A percentile compares a stretch with the other conserved stretches of the same genome.
These are phyloP conservation scores for Gallinago solitaria DNA, from an alignment of 2,797 vertebrate species.

Conservation along the genomic window DNA sequence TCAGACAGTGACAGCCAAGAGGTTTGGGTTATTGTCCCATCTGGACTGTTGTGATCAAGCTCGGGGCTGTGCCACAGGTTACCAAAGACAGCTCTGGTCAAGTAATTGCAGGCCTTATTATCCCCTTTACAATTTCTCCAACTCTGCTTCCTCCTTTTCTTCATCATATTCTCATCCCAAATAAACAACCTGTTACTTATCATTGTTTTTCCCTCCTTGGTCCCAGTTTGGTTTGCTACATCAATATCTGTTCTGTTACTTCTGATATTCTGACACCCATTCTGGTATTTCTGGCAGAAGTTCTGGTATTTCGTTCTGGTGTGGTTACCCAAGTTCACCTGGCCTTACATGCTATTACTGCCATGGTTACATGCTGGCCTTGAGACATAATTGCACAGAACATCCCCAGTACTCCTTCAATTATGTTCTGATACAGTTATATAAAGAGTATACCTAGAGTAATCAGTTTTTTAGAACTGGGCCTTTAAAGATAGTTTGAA, in stretches of 20 bases:
- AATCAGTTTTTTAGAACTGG: not conserved
- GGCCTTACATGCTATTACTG: not conserved
- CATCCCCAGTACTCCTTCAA: not conserved
- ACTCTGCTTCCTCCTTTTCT: not conserved
- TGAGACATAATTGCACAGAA: not conserved
- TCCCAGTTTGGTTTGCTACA: not conserved
- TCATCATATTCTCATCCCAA: not conserved
- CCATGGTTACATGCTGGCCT: not conserved
- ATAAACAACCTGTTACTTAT: not conserved
- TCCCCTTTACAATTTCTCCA: not conserved
- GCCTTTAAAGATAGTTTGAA: not conserved
- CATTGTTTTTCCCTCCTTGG: not conserved
- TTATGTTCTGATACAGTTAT: not conserved
- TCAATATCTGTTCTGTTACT: not conserved
- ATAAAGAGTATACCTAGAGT: not conserved
- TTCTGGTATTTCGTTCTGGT: not conserved
- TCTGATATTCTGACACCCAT: not conserved
- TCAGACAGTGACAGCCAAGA: not conserved
- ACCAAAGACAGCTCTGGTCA: not conserved
- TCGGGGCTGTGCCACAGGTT: not conserved
- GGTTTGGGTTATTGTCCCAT: not conserved
- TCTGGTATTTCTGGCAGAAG: not conserved
- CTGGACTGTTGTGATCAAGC: not conserved
- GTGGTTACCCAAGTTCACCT: not conserved
- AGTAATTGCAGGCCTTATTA: not conserved